These are phyloP conservation scores for Alauda arvensis DNA, from an alignment of 2,797 vertebrate genomes.

Conservation along the genomic window DNA sequence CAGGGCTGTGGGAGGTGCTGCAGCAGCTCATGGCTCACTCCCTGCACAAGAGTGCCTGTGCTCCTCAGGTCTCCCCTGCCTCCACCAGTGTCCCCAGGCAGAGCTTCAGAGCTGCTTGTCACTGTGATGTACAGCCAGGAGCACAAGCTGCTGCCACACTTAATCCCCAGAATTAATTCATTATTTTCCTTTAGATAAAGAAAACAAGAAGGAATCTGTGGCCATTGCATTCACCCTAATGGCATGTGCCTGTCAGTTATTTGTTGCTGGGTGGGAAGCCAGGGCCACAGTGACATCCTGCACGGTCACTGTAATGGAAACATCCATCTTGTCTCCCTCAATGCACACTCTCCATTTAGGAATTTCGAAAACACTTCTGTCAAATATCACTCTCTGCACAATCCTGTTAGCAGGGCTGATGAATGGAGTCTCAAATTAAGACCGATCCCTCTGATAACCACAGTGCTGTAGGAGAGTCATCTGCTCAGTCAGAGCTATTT, in stretches of 20 bases:
- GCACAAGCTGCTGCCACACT: neutral
- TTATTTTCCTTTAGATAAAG: slow-evolving; percentile 14
- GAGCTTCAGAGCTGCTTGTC: neutral
- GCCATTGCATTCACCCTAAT: neutral
- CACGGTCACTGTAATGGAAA: slow-evolving; percentile 7
- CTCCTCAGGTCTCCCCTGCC: neutral
- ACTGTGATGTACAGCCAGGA: neutral
- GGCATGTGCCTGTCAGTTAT: neutral
- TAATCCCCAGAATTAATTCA: neutral
- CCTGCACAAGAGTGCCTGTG: accelerated
- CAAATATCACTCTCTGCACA: slow-evolving; percentile 53
- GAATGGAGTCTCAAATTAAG: slow-evolving; percentile 70
- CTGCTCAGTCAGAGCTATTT: slow-evolving; percentile 67
- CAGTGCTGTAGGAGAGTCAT: slow-evolving; percentile 59
- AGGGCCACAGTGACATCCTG: neutral
- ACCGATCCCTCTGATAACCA: slow-evolving; percentile 65
- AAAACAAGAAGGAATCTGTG: neutral
- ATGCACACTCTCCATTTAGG: slow-evolving; percentile 37
- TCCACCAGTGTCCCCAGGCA: neutral
- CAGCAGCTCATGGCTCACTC: neutral
- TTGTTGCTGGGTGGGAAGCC: neutral
- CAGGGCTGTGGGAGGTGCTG: neutral
- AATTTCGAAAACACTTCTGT: slow-evolving; percentile 64
- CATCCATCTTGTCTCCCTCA: slow-evolving; percentile 58
- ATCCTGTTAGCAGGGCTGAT: slow-evolving; percentile 57